phyloP scores from a whole-genome alignment of 2,797 vertebrate species.

The Fundulus diaphanus region DNA sequence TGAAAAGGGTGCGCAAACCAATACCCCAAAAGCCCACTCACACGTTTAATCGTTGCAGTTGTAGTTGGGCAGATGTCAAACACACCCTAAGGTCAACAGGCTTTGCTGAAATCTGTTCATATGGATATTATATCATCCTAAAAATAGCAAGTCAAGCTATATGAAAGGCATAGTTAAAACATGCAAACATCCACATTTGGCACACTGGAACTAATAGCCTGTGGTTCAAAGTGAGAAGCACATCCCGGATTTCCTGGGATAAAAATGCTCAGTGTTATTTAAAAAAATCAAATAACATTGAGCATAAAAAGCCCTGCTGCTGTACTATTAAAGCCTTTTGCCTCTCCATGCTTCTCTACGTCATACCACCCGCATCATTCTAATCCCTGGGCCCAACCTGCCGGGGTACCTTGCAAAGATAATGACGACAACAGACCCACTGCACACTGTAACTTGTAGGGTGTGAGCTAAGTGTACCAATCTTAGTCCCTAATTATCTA shows the following conservation, averaged over 20 bases:
- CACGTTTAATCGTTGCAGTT: constrained; percentile 55
- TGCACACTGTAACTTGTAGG: too few species aligned
- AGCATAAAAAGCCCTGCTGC: too few species aligned
- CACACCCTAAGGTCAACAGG: constrained; percentile 68
- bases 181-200: constrained; percentile 26
- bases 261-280: constrained; percentile 9
- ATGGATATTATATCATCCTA: constrained; percentile 68
- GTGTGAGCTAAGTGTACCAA: background rate
- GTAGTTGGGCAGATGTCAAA: constrained; percentile 58
- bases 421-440: too few species aligned
- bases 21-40: constrained; percentile 64
- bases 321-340: too few species aligned
- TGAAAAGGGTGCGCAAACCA: constrained; percentile 44
- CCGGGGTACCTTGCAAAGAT: background rate
- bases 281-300: too few species aligned
- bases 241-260: constrained; percentile 15
- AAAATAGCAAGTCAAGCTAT: constrained; percentile 61
- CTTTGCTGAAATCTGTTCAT: constrained; percentile 61
- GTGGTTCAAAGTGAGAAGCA: constrained; percentile 16
- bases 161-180: constrained; percentile 40
- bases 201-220: constrained; percentile 27
- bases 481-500: background rate
- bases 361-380: background rate
- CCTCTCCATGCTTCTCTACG: background rate
- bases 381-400: background rate